A percentile compares a stretch with the other conserved stretches of the same genome.
phyloP scores from a whole-genome alignment of 2,888 invertebrate genomes.

The Eupithecia vulgata region DNA sequence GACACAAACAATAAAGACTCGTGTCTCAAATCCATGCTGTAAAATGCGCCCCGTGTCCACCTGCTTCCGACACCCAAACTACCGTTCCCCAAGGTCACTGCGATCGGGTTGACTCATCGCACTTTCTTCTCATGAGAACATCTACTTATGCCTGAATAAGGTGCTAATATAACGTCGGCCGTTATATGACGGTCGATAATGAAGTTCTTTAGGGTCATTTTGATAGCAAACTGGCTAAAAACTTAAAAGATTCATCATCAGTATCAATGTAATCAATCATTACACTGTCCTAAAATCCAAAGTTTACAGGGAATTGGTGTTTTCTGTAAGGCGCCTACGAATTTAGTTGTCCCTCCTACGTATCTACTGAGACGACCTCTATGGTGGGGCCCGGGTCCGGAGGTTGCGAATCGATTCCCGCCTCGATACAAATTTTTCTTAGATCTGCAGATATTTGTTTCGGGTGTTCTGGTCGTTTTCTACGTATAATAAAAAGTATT shows the following conservation, averaged over 20 bases:
- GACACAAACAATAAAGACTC: not conserved
- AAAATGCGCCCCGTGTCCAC: conserved; percentile 27
- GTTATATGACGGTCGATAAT: not conserved
- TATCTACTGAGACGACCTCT: no score
- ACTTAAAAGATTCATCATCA: not conserved
- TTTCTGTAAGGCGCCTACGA: no score
- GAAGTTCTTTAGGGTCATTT: not conserved
- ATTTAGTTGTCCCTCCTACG: no score
- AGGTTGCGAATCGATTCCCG: no score
- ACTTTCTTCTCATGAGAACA: conserved; percentile 48
- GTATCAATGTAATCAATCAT: not conserved
- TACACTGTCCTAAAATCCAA: not conserved
- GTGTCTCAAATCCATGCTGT: not conserved
- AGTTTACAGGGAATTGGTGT: not conserved
- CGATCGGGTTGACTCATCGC: conserved; percentile 46
- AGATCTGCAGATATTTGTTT: no score
- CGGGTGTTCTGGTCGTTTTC: no score
- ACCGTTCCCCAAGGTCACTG: conserved; percentile 47
- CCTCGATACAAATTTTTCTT: no score
- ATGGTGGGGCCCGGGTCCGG: no score
- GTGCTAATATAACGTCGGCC: not conserved
- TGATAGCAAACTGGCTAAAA: not conserved
- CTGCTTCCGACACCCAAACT: conserved; percentile 34
- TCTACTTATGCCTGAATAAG: not conserved
- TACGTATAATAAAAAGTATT: no score